phyloP scores from a whole-genome alignment of 1,140 invertebrate species.

The Rhyacophila brunnea region DNA sequence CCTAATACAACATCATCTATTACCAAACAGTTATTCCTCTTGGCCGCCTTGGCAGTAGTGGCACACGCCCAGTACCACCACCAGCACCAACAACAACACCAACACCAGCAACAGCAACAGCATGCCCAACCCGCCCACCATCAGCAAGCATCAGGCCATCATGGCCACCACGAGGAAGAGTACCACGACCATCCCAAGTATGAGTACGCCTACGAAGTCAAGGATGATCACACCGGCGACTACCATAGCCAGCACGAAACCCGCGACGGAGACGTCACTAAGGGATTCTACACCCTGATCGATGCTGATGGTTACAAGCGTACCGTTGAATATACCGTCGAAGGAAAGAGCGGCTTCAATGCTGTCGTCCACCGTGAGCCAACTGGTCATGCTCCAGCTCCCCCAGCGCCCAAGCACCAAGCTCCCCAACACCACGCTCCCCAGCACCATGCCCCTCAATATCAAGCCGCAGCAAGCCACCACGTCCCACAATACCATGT shows the following conservation, averaged over 20 bases:
- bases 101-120: no score
- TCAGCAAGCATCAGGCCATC: no score
- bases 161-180: not conserved
- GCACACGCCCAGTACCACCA: no score
- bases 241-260: constrained; percentile 43
- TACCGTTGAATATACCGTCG: constrained; percentile 44
- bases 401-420: constrained; percentile 42
- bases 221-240: constrained; percentile 65
- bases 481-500: constrained; percentile 25
- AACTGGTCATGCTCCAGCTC: constrained; percentile 46
- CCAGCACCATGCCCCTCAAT: constrained; percentile 26
- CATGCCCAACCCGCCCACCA: no score
- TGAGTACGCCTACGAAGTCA: constrained; percentile 72
- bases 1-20: no score
- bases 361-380: constrained; percentile 46
- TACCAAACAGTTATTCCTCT: no score
- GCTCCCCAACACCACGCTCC: constrained; percentile 50
- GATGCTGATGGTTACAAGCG: constrained; percentile 47
- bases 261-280: constrained; percentile 41
- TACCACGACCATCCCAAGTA: constrained; percentile 60
- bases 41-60: no score
- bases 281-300: constrained; percentile 49
- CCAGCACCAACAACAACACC: no score
- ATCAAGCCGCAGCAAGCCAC: no score
- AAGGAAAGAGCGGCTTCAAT: constrained; percentile 54